These are phyloP conservation scores for Nematolebias whitei DNA, from an alignment of 2,113 vertebrate genomes.

Conservation along the genomic window DNA sequence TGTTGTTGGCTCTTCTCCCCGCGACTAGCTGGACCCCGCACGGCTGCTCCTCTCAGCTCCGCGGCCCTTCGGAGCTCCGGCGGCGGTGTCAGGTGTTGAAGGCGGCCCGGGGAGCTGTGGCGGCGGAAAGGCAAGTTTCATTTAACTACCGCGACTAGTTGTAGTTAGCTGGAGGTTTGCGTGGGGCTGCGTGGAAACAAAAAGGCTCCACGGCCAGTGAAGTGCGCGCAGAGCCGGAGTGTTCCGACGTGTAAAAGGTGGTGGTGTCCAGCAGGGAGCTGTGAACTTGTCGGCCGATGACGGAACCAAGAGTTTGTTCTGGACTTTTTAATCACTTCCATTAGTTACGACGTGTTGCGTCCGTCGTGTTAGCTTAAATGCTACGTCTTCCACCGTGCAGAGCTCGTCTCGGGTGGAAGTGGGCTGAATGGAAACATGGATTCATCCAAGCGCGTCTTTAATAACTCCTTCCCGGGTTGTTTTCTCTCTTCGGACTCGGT, in stretches of 20 bases:
- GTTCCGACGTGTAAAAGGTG: slow-evolving; percentile 66
- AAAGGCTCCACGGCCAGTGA: slow-evolving; percentile 12
- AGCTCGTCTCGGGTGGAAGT: no score
- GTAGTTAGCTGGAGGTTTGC: neutral
- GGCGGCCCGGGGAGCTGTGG: slow-evolving; percentile 84
- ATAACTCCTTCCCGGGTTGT: no score
- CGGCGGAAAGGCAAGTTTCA: slow-evolving; percentile 55
- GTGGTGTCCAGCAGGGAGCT: slow-evolving; percentile 46
- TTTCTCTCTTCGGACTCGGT: no score
- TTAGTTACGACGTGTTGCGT: no score
- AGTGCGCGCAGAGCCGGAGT: slow-evolving; percentile 16
- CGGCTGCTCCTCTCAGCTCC: slow-evolving; percentile 69
- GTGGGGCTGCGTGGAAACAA: neutral
- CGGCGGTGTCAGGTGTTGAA: slow-evolving; percentile 79
- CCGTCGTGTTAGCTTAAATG: no score
- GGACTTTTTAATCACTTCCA: no score
- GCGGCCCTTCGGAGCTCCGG: slow-evolving; percentile 80
- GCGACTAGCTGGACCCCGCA: slow-evolving; percentile 53
- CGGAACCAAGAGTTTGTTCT: no score
- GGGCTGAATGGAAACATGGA: no score
- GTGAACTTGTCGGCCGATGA: no score
- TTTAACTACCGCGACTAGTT: slow-evolving; percentile 7
- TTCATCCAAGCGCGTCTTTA: no score
- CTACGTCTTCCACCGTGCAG: no score
- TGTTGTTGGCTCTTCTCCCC: slow-evolving; percentile 59